phyloP scores from a whole-genome alignment of 2,888 invertebrate species.

The Eupsilia transversa region DNA sequence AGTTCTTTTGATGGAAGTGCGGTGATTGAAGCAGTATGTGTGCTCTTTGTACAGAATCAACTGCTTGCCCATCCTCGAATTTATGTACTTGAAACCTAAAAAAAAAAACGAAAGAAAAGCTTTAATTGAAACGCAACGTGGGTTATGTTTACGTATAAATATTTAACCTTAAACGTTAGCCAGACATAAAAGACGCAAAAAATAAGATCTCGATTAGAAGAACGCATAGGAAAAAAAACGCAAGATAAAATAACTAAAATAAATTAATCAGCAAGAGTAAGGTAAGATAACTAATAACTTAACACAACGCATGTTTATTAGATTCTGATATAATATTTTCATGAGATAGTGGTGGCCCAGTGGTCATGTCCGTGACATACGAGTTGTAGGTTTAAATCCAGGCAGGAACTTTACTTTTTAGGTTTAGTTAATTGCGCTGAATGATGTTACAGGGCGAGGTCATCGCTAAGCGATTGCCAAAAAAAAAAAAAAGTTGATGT shows the following conservation, averaged over 20 bases:
- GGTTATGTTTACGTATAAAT: neutral
- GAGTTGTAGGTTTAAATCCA: neutral
- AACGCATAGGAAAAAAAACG: neutral
- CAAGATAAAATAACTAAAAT: neutral
- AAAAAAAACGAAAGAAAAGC: neutral
- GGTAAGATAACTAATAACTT: too few relatives aligned
- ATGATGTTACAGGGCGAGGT: too few relatives aligned
- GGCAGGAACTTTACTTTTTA: neutral
- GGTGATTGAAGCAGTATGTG: slow-evolving; percentile 20
- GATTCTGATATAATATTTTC: neutral
- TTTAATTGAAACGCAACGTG: neutral
- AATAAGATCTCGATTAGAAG: neutral
- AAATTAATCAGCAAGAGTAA: neutral
- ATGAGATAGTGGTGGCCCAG: neutral
- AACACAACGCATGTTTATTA: neutral
- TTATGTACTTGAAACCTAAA: slow-evolving; percentile 22
- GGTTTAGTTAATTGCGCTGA: too few relatives aligned
- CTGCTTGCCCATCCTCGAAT: slow-evolving; percentile 22
- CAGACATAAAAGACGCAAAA: neutral
- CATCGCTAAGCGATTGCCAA: too few relatives aligned
- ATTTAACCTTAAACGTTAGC: too few relatives aligned
- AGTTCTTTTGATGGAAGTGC: slow-evolving; percentile 1
- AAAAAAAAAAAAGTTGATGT: too few relatives aligned
- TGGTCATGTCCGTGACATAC: neutral
- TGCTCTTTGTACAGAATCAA: slow-evolving; percentile 23